Percentiles rank a stretch among this genome's conserved stretches.
Conservation (phyloP, 1,140 invertebrate genomes). For the Xylocopa sonorina region DNA sequence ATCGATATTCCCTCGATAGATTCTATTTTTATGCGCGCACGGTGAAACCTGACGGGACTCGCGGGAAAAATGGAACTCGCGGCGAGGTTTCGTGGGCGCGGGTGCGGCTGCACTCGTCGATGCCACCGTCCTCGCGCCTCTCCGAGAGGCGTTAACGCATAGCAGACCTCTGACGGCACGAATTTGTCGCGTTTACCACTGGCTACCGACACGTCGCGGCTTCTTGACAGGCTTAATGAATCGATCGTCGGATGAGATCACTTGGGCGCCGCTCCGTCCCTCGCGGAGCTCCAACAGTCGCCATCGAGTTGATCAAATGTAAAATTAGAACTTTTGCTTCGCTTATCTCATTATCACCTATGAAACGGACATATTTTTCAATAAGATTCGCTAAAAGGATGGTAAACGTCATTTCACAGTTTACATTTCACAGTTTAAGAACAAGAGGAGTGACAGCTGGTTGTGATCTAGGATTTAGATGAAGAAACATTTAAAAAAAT, state of each 20-base stretch:
- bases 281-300: too few relatives aligned
- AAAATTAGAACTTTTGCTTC: background rate
- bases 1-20: constrained; percentile 33
- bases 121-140: background rate
- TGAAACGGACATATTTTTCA: too few relatives aligned
- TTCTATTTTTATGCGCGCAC: constrained; percentile 27
- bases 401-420: too few relatives aligned
- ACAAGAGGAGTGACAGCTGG: too few relatives aligned
- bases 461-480: too few relatives aligned
- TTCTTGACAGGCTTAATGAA: background rate
- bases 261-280: background rate
- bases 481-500: background rate
- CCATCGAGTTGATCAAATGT: background rate
- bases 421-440: too few relatives aligned
- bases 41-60: background rate
- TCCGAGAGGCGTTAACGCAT: background rate
- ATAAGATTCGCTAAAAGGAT: too few relatives aligned
- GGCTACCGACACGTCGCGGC: constrained; percentile 3
- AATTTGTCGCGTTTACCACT: background rate
- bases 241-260: background rate
- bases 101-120: background rate
- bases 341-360: too few relatives aligned
- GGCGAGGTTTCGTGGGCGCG: background rate
- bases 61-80: background rate
- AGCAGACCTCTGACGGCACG: background rate